These are phyloP conservation scores for Baryphthengus martii DNA, from an alignment of 2,113 vertebrate genomes.

Conservation along the genomic window DNA sequence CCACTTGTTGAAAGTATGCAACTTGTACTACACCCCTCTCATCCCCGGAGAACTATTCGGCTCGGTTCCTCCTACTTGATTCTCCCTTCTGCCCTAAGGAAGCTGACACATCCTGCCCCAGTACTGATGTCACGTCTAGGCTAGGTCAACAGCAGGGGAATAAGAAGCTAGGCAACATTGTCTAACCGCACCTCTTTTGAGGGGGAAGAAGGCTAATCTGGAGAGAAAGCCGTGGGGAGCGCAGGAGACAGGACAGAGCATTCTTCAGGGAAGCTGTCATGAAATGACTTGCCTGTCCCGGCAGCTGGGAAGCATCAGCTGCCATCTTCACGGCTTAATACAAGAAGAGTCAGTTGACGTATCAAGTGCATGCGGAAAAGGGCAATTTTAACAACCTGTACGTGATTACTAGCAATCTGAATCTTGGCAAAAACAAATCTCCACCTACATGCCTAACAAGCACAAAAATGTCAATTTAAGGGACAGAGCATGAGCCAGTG, in stretches of 20 bases:
- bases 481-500: neutral
- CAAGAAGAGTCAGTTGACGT: neutral
- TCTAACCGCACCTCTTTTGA: neutral
- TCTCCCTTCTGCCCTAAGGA: neutral
- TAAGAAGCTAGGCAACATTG: neutral
- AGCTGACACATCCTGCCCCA: neutral
- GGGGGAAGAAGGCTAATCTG: neutral
- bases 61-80: neutral
- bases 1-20: neutral
- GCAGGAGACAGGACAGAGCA: neutral
- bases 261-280: neutral
- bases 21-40: neutral
- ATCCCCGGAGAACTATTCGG: neutral
- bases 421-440: neutral
- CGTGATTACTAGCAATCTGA: neutral
- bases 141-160: neutral
- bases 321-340: neutral
- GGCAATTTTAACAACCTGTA: neutral
- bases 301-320: conserved; percentile 2
- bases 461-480: neutral
- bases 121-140: neutral
- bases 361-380: neutral
- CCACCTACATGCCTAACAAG: neutral
- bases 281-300: neutral
- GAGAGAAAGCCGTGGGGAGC: neutral